phyloP scores from a whole-genome alignment of 2,113 vertebrate species.

The Dendrocopos noguchii region DNA sequence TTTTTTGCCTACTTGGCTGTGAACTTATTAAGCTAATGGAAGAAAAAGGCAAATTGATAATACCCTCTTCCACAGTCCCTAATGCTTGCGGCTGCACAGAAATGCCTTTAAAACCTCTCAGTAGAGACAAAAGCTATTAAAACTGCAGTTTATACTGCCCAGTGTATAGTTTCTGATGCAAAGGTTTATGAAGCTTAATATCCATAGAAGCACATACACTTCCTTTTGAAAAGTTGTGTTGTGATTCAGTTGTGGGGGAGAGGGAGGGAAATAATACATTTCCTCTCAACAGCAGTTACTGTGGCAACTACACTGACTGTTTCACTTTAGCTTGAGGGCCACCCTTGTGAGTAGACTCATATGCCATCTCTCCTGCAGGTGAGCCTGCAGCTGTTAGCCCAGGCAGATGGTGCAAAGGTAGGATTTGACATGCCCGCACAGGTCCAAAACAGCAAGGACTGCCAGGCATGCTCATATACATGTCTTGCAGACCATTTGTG shows the following conservation, averaged over 20 bases:
- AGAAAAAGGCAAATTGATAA: background rate
- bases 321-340: background rate
- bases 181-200: background rate
- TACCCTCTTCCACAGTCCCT: background rate
- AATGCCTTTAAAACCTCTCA: background rate
- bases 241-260: background rate
- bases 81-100: background rate
- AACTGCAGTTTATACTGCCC: accelerated
- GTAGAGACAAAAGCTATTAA: background rate
- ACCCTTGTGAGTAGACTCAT: background rate
- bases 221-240: background rate
- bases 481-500: accelerated
- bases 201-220: background rate
- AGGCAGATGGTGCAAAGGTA: background rate
- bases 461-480: background rate
- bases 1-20: background rate
- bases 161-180: background rate
- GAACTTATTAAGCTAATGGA: background rate
- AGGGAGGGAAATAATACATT: background rate
- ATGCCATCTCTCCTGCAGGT: background rate
- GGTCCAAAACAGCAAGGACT: background rate
- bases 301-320: background rate
- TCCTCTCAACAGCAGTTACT: background rate
- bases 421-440: background rate
- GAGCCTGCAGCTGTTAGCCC: background rate